A percentile compares a stretch with the other conserved stretches of the same genome.
These are phyloP conservation scores for Alexandromys oeconomus DNA, from an alignment of 2,797 vertebrate species.

Conservation along the genomic window DNA sequence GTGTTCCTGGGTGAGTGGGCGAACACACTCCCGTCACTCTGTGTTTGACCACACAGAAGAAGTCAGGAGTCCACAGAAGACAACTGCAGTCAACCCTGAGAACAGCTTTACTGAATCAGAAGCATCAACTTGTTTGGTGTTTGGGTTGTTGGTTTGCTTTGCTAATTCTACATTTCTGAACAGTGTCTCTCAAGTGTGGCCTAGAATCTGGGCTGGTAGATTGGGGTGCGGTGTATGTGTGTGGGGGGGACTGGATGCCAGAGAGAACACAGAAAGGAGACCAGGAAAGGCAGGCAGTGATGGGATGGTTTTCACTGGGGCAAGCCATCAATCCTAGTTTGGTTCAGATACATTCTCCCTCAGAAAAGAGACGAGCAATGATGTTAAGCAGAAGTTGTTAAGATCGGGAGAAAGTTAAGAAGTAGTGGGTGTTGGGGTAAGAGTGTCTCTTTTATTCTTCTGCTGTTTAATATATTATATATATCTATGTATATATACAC, in stretches of 20 bases:
- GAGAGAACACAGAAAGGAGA: not conserved
- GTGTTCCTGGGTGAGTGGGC: not conserved
- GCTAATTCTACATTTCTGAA: not conserved
- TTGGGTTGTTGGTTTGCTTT: not conserved
- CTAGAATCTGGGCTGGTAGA: conserved; percentile 8
- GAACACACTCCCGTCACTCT: not conserved
- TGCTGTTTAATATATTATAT: not conserved
- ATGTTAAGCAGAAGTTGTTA: not conserved
- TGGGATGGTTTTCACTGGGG: not conserved
- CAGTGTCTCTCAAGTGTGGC: not conserved
- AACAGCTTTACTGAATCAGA: not conserved
- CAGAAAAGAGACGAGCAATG: not conserved
- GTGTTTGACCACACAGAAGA: not conserved
- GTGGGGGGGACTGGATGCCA: not conserved
- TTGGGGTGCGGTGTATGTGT: not conserved
- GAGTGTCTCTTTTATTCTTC: not conserved
- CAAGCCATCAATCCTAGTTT: conserved; percentile 1
- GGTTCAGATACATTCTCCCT: not conserved
- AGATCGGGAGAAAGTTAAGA: not conserved
- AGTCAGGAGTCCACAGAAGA: not conserved
- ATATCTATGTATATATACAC: no score
- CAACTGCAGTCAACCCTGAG: not conserved
- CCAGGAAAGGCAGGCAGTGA: not conserved
- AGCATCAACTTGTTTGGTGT: not conserved
- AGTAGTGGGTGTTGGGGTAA: not conserved